Evolutionary conservation across 2,113 vertebrate genomes (phyloP).

Genomic region (Chascanopsetta lugubris): DNA sequence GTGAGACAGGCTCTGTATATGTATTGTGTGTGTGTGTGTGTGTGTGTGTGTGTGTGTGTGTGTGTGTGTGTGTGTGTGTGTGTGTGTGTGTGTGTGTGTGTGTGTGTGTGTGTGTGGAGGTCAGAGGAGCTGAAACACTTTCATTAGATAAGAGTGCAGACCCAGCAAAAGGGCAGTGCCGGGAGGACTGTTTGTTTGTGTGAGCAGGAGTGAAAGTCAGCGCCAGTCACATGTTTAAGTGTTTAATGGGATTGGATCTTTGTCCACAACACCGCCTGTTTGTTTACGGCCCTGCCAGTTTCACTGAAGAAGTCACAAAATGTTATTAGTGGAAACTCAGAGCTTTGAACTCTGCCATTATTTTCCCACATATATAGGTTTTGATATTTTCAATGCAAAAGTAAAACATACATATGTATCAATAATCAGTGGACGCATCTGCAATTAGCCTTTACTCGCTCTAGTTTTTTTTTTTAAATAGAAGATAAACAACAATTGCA

Average conservation of each 20-base stretch:
- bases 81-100: too few relatives aligned
- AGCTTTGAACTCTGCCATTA: not conserved
- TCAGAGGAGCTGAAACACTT: slow-evolving; percentile 30
- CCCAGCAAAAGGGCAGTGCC: slow-evolving; percentile 1
- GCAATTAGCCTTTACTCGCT: not conserved
- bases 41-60: too few relatives aligned
- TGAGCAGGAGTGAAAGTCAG: slow-evolving; percentile 43
- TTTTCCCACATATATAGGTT: not conserved
- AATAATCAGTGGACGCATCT: not conserved
- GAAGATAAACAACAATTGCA: not conserved
- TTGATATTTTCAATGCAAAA: not conserved
- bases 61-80: too few relatives aligned
- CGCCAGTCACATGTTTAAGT: slow-evolving; percentile 69
- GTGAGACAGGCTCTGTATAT: too few relatives aligned
- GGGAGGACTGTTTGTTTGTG: slow-evolving; percentile 19
- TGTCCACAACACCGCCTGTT: slow-evolving; percentile 29
- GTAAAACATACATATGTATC: too few relatives aligned
- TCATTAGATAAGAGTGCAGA: slow-evolving; percentile 40
- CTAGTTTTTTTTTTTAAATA: not conserved
- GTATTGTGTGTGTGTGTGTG: too few relatives aligned
- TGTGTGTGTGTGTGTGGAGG: not conserved
- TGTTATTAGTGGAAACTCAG: not conserved
- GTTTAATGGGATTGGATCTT: slow-evolving; percentile 66
- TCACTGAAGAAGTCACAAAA: slow-evolving; percentile 22
- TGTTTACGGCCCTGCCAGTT: slow-evolving; percentile 36